Conservation (phyloP, 2,113 vertebrate genomes). For the Trichechus manatus region DNA sequence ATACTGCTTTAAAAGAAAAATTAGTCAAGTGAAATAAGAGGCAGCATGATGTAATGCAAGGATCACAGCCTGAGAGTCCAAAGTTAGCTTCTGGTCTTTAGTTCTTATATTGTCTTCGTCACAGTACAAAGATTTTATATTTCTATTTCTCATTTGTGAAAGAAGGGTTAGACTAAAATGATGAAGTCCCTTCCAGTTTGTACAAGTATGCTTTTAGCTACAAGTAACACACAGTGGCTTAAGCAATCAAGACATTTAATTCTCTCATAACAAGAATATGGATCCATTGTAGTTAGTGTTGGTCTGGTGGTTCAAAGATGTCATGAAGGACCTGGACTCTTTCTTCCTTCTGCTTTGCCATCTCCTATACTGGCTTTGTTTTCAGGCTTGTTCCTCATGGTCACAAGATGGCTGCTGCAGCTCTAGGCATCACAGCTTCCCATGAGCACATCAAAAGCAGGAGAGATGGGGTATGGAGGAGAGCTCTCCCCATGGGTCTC, state of each 20-base stretch:
- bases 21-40: not conserved
- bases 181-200: not conserved
- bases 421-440: not conserved
- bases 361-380: not conserved
- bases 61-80: not conserved
- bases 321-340: not conserved
- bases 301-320: not conserved
- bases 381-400: not conserved
- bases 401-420: not conserved
- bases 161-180: not conserved
- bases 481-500: not conserved
- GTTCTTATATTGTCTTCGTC: not conserved
- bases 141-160: conserved; percentile 43
- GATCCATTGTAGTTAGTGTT: not conserved
- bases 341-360: not conserved
- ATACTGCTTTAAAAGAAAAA: not conserved
- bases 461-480: not conserved
- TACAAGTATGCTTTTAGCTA: not conserved
- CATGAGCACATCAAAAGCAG: not conserved
- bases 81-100: not conserved
- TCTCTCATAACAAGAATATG: not conserved
- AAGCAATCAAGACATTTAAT: not conserved
- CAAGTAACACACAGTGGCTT: not conserved
- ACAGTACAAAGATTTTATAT: not conserved
- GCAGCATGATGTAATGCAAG: not conserved